Conservation (phyloP, 1,140 invertebrate genomes). For the Amyelois transitella region DNA sequence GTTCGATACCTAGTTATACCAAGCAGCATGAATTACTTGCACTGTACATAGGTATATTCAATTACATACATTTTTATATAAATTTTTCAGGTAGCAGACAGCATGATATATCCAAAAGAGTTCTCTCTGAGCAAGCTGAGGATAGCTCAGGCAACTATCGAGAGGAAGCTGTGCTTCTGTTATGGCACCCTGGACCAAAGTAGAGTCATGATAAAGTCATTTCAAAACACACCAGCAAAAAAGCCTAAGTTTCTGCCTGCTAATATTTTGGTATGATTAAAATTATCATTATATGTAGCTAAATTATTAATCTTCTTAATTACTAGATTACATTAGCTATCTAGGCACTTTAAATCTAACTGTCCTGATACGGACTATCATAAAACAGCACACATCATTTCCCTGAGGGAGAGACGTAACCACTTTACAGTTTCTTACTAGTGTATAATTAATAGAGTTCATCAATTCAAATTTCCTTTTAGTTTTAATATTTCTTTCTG, state of each 20-base stretch:
- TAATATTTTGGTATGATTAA: conserved; percentile 32
- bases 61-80: neutral
- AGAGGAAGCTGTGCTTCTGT: conserved; percentile 49
- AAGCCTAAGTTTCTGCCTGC: conserved; percentile 25
- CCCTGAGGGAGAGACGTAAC: no score
- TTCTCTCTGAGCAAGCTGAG: conserved; percentile 36
- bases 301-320: no score
- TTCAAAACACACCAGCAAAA: conserved; percentile 10
- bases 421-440: no score
- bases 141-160: conserved; percentile 42
- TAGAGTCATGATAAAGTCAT: conserved; percentile 5
- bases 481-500: no score
- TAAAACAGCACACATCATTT: no score
- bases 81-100: conserved; percentile 21
- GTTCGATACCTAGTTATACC: no score
- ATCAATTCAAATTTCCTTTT: no score
- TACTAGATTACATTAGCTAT: neutral
- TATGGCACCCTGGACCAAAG: conserved; percentile 21
- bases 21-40: no score
- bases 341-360: no score
- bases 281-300: neutral
- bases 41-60: no score
- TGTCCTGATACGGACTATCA: no score
- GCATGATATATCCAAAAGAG: conserved; percentile 40
- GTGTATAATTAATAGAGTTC: no score